Evolutionary conservation across 2,888 invertebrate species (phyloP).

Genomic region (Lucinisca nassula): DNA sequence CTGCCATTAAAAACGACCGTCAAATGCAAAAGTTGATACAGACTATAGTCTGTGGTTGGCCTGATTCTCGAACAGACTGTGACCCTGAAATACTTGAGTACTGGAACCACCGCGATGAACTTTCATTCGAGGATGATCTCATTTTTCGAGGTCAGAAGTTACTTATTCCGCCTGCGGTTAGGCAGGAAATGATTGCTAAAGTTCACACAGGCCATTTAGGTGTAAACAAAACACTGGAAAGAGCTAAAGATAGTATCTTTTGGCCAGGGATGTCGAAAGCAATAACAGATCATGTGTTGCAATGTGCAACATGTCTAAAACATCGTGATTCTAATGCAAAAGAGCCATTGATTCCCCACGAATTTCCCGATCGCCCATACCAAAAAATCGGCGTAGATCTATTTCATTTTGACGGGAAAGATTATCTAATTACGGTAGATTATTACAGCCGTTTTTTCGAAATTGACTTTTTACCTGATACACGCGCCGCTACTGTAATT

Average conservation of each 20-base stretch:
- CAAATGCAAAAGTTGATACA: conserved; percentile 18
- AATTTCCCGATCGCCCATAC: conserved; percentile 10
- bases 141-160: background rate
- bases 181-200: background rate
- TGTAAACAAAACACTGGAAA: background rate
- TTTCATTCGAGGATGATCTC: background rate
- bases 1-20: conserved; percentile 5
- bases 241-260: background rate
- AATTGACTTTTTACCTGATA: background rate
- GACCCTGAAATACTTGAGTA: background rate
- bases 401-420: background rate
- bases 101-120: background rate
- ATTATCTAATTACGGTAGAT: conserved; percentile 13
- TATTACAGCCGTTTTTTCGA: conserved; percentile 7
- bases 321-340: background rate
- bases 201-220: background rate
- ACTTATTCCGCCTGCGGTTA: background rate
- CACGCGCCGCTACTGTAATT: background rate
- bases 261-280: conserved; percentile 1
- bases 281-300: background rate
- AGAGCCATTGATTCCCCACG: conserved; percentile 10
- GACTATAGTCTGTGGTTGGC: conserved; percentile 21
- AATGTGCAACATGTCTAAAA: background rate
- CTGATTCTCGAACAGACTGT: conserved; percentile 1
- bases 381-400: conserved; percentile 7